Base-by-base conservation (phyloP, 2,888 invertebrate genomes). In the Scaeva pyrastri region DNA sequence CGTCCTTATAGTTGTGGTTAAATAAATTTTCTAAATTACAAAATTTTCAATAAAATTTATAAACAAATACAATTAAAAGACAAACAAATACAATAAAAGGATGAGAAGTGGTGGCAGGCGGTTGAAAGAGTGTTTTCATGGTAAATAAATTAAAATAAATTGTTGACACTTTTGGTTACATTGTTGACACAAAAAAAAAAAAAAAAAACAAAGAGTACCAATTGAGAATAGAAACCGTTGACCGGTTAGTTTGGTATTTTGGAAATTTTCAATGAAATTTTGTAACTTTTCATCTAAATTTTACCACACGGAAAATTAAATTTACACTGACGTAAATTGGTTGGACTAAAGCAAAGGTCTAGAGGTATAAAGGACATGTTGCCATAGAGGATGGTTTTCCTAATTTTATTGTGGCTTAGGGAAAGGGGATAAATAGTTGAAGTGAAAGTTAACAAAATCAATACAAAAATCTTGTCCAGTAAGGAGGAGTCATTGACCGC, bases 21-120 rank as follows among this genome's bases (percentile, higher is more conserved):
- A 62, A 72, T 85, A 68, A 72, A 75, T 80, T 80, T 80, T 85
- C 72, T 71, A 75, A 84, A 80, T 80, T 84, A 80, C 84, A 74
- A 74, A 68, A 23, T 50, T 39, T 50, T 36, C 21, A 52, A 66
- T 36, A 10, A 52, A 68, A 68, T 31, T 31, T 31, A 7, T 31
- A n/a, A n/a, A n/a, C 31, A 50, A 45, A 19, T 64, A n/a, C 26
- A 36, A 48, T 31, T 43, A 6, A 45, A 31, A 39, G 14, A 39
- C 11, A 1, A 16, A 2, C 2, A 45, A 31, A 39, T 14, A 39
- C 11, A 1, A 16, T 1, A 60, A 2, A 21, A n/a, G 39, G 21
- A 39, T 14, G 16, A 43, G 66, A 19, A 4, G 14, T 0, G 39
- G 41, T 41, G 21, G 50, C n/a, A 6, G 14, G 6, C 2, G 36